Base-by-base conservation (phyloP, 2,113 vertebrate species). In the Melanotaenia duboulayi region DNA sequence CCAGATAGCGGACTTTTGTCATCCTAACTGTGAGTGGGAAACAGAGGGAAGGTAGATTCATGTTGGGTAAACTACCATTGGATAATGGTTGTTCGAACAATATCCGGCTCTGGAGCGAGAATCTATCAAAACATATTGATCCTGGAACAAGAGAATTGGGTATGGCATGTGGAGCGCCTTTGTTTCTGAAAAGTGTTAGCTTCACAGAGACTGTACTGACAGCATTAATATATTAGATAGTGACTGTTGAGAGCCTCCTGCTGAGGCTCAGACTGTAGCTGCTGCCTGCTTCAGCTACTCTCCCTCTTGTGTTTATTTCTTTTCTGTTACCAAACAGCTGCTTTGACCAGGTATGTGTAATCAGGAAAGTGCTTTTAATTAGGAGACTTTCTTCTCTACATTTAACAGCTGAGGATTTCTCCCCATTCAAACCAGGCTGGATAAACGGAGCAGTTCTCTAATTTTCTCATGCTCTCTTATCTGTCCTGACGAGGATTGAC, bases 41-140 rank as follows among this genome's bases (percentile, higher is more conserved):
- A 85, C 82, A 87, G 87, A 85, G 90, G 83, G 87, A 89, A 91
- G 89, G 88, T 81, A 89, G 90, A 92, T 92, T 93, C 92, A 93
- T 87, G 91, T 93, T 93, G 93, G 87, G 92, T 92, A 93, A 94
- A 94, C 92, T 94, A 93, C 89, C 92, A 82, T 93, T 67, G 88
- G 88, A 91, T 93, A 93, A 93, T 93, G 92, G 92, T 89, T 91
- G 91, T 91, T 92, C 86, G 86, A 89, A 94, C 92, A 93, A 94
- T 92, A 93, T 94, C 93, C 91, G 90, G 90, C 91, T 87, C 89
- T 69, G 89, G 87, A 89, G 86, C 83, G 87, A 91, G 92, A 92
- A 94, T 94, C 92, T 93, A 93, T 94, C 94, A 94, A 92, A 94
- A 93, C 92, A 93, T 94, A 94, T 94, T 93, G 92, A 94, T 94